phyloP scores from a whole-genome alignment of 2,113 vertebrate species.

The Anas platyrhynchos region DNA sequence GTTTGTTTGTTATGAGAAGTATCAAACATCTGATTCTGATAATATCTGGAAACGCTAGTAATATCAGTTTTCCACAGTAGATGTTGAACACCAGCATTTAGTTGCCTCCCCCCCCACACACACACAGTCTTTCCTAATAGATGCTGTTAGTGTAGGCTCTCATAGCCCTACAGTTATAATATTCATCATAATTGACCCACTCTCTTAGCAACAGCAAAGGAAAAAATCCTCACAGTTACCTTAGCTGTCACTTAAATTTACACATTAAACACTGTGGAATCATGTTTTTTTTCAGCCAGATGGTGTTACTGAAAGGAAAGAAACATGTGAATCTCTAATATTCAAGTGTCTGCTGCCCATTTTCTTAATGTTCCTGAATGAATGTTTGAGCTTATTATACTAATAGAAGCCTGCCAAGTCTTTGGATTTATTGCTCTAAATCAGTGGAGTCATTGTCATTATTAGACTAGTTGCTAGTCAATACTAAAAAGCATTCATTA shows the following conservation, averaged over 20 bases:
- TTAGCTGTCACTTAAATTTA: constrained; percentile 35
- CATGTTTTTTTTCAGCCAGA: constrained; percentile 6
- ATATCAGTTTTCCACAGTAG: background rate
- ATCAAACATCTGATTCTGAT: background rate
- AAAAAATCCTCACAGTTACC: background rate
- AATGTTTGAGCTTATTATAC: constrained; percentile 69
- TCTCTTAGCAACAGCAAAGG: background rate
- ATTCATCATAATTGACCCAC: background rate
- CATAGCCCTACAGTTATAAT: background rate
- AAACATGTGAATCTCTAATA: constrained; percentile 33
- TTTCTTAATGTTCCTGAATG: constrained; percentile 69
- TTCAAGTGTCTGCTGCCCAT: background rate
- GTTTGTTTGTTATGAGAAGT: background rate
- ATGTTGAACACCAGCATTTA: background rate
- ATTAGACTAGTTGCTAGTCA: constrained; percentile 64
- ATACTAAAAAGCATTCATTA: constrained; percentile 75
- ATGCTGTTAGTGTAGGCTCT: background rate
- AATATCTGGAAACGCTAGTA: constrained; percentile 17
- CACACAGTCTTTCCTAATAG: constrained; percentile 6
- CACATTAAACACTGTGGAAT: background rate
- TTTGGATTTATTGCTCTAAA: constrained; percentile 74
- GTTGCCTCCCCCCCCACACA: background rate
- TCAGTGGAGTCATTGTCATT: constrained; percentile 70
- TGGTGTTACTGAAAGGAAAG: constrained; percentile 16
- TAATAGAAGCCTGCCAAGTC: constrained; percentile 48